Conservation (phyloP, 2,797 vertebrate genomes). For the Enteromius paludinosus region DNA sequence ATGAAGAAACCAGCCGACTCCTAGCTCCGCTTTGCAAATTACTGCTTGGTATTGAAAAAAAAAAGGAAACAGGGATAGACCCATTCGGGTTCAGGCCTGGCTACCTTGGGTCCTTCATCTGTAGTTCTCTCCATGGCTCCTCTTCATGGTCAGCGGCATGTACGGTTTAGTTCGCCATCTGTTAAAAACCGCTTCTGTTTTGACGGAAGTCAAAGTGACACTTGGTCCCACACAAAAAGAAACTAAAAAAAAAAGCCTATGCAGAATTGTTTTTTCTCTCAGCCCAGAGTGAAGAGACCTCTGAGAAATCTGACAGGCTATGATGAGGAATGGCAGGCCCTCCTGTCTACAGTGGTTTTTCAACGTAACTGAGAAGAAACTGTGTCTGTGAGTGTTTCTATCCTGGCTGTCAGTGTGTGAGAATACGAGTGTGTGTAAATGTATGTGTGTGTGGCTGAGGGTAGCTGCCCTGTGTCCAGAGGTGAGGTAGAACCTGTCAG, state of each 20-base stretch:
- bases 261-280: slow-evolving; percentile 46
- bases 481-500: slow-evolving; percentile 86
- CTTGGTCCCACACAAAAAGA: slow-evolving; percentile 79
- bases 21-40: slow-evolving; percentile 45
- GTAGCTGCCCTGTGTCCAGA: slow-evolving; percentile 83
- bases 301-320: slow-evolving; percentile 15
- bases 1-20: slow-evolving; percentile 39
- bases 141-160: slow-evolving; percentile 46
- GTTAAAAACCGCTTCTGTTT: slow-evolving; percentile 60
- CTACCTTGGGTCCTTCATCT: slow-evolving; percentile 56
- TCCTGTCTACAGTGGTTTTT: slow-evolving; percentile 82
- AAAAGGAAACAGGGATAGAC: slow-evolving; percentile 63
- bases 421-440: slow-evolving; percentile 50
- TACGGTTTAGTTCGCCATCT: slow-evolving; percentile 56
- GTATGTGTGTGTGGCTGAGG: slow-evolving; percentile 70
- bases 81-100: slow-evolving; percentile 63
- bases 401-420: slow-evolving; percentile 63
- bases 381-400: slow-evolving; percentile 46
- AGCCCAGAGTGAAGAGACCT: slow-evolving; percentile 29
- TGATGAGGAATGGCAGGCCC: slow-evolving; percentile 70
- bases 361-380: slow-evolving; percentile 70
- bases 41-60: slow-evolving; percentile 63
- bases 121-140: slow-evolving; percentile 52
- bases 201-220: slow-evolving; percentile 70
- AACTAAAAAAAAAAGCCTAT: slow-evolving; percentile 50